phyloP scores from a whole-genome alignment of 2,113 vertebrate genomes.

The Dicerorhinus sumatrensis region DNA sequence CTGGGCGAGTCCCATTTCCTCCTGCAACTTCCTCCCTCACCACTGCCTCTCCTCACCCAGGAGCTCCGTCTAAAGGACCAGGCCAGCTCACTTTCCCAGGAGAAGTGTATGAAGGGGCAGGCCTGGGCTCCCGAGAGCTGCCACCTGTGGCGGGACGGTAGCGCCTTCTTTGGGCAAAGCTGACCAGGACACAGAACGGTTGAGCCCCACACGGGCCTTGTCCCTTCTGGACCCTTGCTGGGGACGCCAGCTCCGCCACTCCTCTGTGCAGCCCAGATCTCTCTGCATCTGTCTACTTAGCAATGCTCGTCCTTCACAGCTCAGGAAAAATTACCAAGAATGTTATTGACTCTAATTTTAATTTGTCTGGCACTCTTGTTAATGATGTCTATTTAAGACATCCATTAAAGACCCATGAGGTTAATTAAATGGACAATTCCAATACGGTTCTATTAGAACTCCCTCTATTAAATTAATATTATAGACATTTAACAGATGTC shows the following conservation, averaged over 20 bases:
- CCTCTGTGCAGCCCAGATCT: background rate
- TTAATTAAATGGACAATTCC: constrained; percentile 88
- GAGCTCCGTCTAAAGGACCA: background rate
- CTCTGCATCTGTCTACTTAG: background rate
- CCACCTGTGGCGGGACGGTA: too few relatives aligned
- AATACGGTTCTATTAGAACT: constrained; percentile 85
- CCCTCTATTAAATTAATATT: constrained; percentile 87
- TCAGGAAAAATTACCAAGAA: constrained; percentile 73
- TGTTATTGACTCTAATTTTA: constrained; percentile 81
- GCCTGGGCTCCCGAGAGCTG: background rate
- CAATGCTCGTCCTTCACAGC: constrained; percentile 82
- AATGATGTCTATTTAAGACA: constrained; percentile 85
- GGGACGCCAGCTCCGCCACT: background rate
- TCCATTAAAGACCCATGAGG: constrained; percentile 84
- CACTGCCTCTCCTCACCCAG: background rate
- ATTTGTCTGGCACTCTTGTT: constrained; percentile 83
- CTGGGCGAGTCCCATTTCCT: background rate
- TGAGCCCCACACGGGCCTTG: background rate
- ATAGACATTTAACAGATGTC: constrained; percentile 87
- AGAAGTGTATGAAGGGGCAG: background rate
- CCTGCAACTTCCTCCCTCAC: background rate
- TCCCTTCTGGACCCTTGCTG: fast-evolving
- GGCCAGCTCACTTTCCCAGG: background rate
- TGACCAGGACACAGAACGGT: background rate
- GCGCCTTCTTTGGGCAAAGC: background rate